These are phyloP conservation scores for Luffia ferchaultella DNA, from an alignment of 2,888 invertebrate genomes.

Conservation along the genomic window DNA sequence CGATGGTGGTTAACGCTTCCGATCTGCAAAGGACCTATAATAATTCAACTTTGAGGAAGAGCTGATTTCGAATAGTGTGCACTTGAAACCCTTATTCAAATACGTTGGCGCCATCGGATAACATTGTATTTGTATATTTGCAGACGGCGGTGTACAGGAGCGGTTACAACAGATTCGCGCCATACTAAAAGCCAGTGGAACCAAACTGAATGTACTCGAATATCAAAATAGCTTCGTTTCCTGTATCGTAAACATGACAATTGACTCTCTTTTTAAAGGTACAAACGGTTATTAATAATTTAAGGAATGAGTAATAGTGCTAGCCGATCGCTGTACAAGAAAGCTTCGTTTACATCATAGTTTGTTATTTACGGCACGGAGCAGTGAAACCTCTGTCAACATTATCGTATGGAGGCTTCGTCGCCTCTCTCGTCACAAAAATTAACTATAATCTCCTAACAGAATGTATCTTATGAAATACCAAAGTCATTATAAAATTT, in stretches of 20 bases:
- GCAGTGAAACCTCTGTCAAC: background rate
- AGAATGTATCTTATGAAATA: slow-evolving; percentile 26
- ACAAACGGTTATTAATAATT: slow-evolving; percentile 52
- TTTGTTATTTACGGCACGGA: slow-evolving; percentile 11
- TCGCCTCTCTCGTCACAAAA: background rate
- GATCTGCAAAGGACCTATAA: too few relatives aligned
- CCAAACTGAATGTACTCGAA: slow-evolving; percentile 47
- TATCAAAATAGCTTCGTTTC: slow-evolving; percentile 48
- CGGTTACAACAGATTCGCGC: slow-evolving; percentile 94
- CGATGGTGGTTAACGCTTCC: too few relatives aligned
- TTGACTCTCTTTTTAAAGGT: slow-evolving; percentile 65
- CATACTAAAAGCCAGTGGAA: slow-evolving; percentile 73
- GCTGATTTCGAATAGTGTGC: too few relatives aligned
- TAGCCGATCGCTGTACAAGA: slow-evolving; percentile 49
- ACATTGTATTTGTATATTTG: too few relatives aligned
- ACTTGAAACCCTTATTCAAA: too few relatives aligned
- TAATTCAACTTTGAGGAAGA: too few relatives aligned
- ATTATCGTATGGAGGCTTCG: background rate
- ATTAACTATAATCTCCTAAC: background rate
- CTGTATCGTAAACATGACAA: slow-evolving; percentile 59
- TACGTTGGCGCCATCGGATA: too few relatives aligned
- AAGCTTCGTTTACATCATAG: slow-evolving; percentile 29
- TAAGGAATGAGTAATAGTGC: slow-evolving; percentile 53
- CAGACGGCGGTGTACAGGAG: slow-evolving; percentile 94
- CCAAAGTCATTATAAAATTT: slow-evolving; percentile 58